Conservation (phyloP, 2,888 invertebrate genomes). For the Bimastos eiseni region DNA sequence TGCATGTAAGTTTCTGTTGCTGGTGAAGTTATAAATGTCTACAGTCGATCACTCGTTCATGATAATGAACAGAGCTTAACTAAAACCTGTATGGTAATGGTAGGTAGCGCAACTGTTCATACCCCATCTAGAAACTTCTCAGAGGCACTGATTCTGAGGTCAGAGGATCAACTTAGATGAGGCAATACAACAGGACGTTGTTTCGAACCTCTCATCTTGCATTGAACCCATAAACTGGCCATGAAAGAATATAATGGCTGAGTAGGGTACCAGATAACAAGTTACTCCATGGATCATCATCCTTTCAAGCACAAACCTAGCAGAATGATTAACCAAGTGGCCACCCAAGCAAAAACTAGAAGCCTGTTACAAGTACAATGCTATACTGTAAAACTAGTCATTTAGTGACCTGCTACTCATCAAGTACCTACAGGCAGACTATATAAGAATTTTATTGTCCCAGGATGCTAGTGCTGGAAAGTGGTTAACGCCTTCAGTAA, state of each 20-base stretch:
- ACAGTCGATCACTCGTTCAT: neutral
- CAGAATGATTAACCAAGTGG: neutral
- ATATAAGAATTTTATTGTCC: neutral
- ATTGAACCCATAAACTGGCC: neutral
- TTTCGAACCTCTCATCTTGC: neutral
- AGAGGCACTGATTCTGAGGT: neutral
- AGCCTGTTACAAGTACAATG: neutral
- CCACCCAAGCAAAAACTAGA: neutral
- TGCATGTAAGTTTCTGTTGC: no score
- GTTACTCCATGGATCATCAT: no score
- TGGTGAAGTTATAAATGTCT: no score
- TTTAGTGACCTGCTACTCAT: slow-evolving; percentile 2
- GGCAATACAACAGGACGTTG: neutral
- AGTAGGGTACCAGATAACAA: no score
- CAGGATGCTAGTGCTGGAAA: neutral
- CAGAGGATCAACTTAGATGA: neutral
- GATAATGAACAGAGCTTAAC: neutral
- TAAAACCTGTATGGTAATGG: neutral
- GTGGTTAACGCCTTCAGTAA: neutral
- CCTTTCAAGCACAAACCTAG: neutral
- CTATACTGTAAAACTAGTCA: neutral
- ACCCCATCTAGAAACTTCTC: neutral
- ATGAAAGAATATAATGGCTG: no score
- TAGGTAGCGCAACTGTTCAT: neutral
- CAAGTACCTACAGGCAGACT: neutral